Conservation (phyloP, 2,797 vertebrate species). For the Paedocypris micromegethes region DNA sequence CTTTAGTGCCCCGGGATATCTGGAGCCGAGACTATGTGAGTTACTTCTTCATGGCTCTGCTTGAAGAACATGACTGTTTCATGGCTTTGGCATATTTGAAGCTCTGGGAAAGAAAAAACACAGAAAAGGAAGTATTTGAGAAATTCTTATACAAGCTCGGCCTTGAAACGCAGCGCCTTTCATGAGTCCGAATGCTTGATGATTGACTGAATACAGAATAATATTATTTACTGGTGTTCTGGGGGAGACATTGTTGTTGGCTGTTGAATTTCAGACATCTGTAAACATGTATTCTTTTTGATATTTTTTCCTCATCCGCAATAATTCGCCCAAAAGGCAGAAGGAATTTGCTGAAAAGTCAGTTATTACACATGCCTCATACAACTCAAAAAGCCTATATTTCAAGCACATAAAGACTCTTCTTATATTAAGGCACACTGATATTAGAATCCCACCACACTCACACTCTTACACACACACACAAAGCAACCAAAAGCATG, state of each 20-base stretch:
- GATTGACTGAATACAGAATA: background rate
- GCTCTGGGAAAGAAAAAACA: slow-evolving; percentile 13
- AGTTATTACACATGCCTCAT: no score
- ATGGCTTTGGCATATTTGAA: slow-evolving; percentile 43
- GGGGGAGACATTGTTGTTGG: background rate
- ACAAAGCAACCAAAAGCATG: background rate
- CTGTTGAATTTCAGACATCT: background rate
- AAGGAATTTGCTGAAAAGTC: no score
- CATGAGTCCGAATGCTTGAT: slow-evolving; percentile 15
- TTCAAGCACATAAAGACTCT: background rate
- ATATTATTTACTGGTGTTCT: slow-evolving; percentile 27
- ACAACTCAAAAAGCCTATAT: no score
- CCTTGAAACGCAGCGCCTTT: slow-evolving; percentile 30
- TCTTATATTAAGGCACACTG: background rate
- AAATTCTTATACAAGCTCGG: slow-evolving; percentile 33
- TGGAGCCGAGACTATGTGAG: slow-evolving; percentile 20
- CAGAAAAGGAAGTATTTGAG: slow-evolving; percentile 11
- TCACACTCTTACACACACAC: background rate
- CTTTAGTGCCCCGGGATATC: slow-evolving; percentile 46
- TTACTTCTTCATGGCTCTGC: background rate
- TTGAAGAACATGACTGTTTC: slow-evolving; percentile 2
- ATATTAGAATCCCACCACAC: background rate
- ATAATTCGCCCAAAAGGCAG: no score
- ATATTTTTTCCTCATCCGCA: background rate
- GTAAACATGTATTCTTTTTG: background rate